Evolutionary conservation across 37 sponge, comb jelly and placozoan genomes (phyloP), one percentile per base, ranked within the genome.

Genomic region (Aphrocallistes beatrix): DNA sequence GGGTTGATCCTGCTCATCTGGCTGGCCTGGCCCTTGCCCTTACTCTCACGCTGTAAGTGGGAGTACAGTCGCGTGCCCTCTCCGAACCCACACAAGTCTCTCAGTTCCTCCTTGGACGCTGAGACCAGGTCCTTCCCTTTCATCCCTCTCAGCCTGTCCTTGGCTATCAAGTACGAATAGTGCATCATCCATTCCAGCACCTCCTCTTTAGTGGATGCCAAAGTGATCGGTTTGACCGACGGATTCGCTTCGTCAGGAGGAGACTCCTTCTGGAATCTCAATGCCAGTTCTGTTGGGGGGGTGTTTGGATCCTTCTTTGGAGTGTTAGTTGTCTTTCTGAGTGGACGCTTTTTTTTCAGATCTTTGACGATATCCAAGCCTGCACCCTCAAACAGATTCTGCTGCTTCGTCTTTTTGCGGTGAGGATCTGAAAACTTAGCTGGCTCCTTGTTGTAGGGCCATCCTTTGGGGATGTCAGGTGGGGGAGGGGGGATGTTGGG

Each of bases 61-160:
- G 75, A 19, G 34, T 32, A 60, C 21, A 60, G 75, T 19, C 75
- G 75, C n/a, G 75, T 60, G 75, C 75, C 75, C 75, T 60, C 75
- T 3, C 75, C 75, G 34, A 60, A 60, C 75, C 75, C 75, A 30
- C 75, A 60, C 21, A 60, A 8, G n/a, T 60, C n/a, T 1, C 75
- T 3, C 28, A 60, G 75, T 30, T 60, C 75, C 34, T 60, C 75
- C 75, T 60, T 60, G 34, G 75, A 6, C 10, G n/a, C 75, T 6
- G 75, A 19, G 25, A 60, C 34, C 28, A 60, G 75, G 34, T 60
- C 75, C n/a, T 6, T 32, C 34, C 75, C 75, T 6, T 60, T 60
- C 75, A 60, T 60, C 3, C 75, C 75, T 13, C 75, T 60, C 75
- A 60, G 75, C 75, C 8, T 60, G 28, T 60, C 75, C 8, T 19